phyloP scores from a whole-genome alignment of 2,797 vertebrate species.

The Cynodonichthys magdalenae region DNA sequence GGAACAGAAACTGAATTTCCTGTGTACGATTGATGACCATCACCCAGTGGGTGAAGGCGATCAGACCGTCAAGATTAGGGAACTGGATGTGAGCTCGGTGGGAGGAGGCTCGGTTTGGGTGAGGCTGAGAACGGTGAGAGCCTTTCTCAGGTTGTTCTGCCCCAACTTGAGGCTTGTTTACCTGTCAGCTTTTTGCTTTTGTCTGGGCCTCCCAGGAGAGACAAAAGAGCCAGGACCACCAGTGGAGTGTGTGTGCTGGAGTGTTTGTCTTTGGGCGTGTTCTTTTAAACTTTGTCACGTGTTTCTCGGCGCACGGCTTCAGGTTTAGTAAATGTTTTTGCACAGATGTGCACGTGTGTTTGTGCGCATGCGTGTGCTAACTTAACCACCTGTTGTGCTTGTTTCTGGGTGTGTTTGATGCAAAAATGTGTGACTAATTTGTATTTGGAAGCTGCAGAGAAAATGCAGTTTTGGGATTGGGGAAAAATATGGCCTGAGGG shows the following conservation, averaged over 20 bases:
- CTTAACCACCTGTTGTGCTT: conserved; percentile 50
- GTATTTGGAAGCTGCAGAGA: conserved; percentile 62
- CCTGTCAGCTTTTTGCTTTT: conserved; percentile 76
- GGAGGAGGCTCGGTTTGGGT: conserved; percentile 53
- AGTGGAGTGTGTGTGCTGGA: conserved; percentile 46
- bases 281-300: conserved; percentile 21
- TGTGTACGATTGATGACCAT: too few relatives aligned
- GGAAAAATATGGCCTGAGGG: not conserved
- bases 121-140: conserved; percentile 61
- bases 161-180: conserved; percentile 81
- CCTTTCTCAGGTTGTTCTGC: conserved; percentile 72
- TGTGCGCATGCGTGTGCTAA: conserved; percentile 30
- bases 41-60: too few relatives aligned
- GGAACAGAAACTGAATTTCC: too few relatives aligned
- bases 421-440: conserved; percentile 80
- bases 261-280: conserved; percentile 31
- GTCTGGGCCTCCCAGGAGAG: conserved; percentile 72
- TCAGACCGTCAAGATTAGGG: too few relatives aligned
- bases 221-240: conserved; percentile 79
- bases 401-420: conserved; percentile 75
- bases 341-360: conserved; percentile 5
- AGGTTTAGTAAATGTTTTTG: conserved; percentile 8
- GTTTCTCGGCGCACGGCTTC: conserved; percentile 8
- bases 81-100: conserved; percentile 20
- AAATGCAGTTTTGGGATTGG: conserved; percentile 43